These are phyloP conservation scores for Pipistrellus kuhlii DNA, from an alignment of 2,797 vertebrate genomes.

Conservation along the genomic window DNA sequence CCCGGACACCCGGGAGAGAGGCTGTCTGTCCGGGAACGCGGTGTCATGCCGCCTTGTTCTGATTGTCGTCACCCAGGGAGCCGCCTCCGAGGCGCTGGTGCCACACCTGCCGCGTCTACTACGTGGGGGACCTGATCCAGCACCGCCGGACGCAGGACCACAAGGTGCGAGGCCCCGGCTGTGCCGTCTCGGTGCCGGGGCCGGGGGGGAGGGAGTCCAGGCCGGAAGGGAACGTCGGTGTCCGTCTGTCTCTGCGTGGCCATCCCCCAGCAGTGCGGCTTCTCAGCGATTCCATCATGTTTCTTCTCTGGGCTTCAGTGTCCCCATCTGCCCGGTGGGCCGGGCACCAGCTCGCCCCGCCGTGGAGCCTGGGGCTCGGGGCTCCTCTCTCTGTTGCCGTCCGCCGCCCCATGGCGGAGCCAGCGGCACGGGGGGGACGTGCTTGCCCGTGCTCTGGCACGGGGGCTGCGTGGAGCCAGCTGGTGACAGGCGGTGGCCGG, in stretches of 20 bases:
- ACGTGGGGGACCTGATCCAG: constrained; percentile 91
- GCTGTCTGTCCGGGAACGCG: background rate
- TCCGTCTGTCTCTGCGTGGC: background rate
- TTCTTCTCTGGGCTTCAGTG: background rate
- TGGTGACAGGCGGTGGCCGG: background rate
- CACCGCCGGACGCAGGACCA: constrained; percentile 94
- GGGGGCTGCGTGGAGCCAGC: background rate
- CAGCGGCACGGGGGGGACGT: background rate
- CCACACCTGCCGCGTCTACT: constrained; percentile 93
- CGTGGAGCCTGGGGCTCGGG: background rate
- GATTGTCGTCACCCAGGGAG: constrained; percentile 87
- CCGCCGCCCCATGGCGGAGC: background rate
- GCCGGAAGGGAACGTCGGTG: background rate
- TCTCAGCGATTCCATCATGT: background rate
- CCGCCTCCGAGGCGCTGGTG: constrained; percentile 93
- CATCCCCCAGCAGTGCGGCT: fast-evolving
- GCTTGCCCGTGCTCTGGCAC: background rate
- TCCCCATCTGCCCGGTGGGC: background rate
- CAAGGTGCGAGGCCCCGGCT: constrained; percentile 88
- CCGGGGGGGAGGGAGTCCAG: background rate
- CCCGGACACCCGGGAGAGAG: background rate
- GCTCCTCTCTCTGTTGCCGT: background rate
- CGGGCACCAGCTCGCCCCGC: background rate
- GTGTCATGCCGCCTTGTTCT: background rate
- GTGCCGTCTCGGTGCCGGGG: background rate